Conservation (phyloP, 2,797 vertebrate genomes). For the Rhodeus uyekii region DNA sequence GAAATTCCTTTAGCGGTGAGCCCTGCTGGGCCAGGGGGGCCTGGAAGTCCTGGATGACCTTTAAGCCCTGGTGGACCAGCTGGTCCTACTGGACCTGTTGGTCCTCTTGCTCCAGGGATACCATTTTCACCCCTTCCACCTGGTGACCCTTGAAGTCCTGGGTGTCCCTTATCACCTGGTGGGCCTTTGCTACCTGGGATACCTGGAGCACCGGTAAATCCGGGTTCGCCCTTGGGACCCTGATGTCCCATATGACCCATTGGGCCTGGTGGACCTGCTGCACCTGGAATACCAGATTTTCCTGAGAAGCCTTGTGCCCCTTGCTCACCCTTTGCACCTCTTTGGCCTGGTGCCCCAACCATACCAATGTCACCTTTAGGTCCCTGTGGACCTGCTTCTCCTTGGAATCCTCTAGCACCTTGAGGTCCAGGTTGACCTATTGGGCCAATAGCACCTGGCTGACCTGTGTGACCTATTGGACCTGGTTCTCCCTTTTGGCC, state of each 20-base stretch:
- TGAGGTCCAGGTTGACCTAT: conserved; percentile 84
- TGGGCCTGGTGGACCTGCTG: conserved; percentile 81
- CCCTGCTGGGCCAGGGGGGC: conserved; percentile 86
- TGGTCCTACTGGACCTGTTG: conserved; percentile 79
- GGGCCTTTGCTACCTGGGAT: conserved; percentile 80
- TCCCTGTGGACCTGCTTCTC: conserved; percentile 82
- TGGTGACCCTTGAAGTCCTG: conserved; percentile 79
- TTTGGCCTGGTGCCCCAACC: conserved; percentile 79
- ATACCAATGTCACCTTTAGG: conserved; percentile 86
- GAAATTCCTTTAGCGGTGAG: conserved; percentile 79
- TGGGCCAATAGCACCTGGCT: conserved; percentile 79
- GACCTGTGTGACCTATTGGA: conserved; percentile 83
- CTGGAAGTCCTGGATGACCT: conserved; percentile 86
- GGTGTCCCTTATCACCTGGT: conserved; percentile 83
- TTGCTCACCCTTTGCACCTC: conserved; percentile 86
- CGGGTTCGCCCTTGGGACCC: conserved; percentile 86
- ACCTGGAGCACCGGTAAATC: conserved; percentile 81
- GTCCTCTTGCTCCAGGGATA: conserved; percentile 84
- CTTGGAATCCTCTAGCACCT: conserved; percentile 86
- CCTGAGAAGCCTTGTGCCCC: conserved; percentile 86
- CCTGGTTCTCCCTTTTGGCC: conserved; percentile 94
- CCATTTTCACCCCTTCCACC: conserved; percentile 86
- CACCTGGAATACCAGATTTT: conserved; percentile 86
- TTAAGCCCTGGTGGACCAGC: conserved; percentile 82
- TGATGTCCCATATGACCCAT: conserved; percentile 83